phyloP scores from a whole-genome alignment of 2,888 invertebrate genomes.

The Drosophila mimica region DNA sequence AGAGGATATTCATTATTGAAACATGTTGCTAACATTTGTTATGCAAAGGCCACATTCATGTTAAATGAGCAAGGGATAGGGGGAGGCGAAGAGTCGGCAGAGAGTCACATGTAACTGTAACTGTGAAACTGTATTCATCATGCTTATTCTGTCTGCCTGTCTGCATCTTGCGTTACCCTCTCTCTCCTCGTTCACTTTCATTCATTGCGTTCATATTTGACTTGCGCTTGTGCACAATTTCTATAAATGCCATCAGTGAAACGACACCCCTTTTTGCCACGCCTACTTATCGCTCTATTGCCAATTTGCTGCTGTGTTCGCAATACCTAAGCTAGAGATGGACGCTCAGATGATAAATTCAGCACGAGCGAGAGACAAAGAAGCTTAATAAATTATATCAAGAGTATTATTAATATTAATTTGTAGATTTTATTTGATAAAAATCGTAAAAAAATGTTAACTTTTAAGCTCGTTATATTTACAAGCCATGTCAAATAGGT shows the following conservation, averaged over 20 bases:
- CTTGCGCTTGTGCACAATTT: slow-evolving; percentile 55
- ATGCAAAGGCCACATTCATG: slow-evolving; percentile 75
- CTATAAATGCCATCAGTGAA: slow-evolving; percentile 65
- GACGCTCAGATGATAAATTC: neutral
- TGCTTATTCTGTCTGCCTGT: slow-evolving; percentile 55
- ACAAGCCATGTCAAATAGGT: neutral
- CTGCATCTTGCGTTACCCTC: neutral
- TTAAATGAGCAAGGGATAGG: slow-evolving; percentile 31
- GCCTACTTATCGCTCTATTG: slow-evolving; percentile 36
- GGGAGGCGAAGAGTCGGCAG: neutral
- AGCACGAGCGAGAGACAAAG: neutral
- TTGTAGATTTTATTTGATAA: neutral
- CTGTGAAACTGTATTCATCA: slow-evolving; percentile 62
- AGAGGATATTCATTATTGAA: slow-evolving; percentile 66
- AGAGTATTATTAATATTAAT: neutral
- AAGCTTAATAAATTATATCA: neutral
- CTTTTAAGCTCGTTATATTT: neutral
- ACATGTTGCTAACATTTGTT: slow-evolving; percentile 78
- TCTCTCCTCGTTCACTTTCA: slow-evolving; percentile 8
- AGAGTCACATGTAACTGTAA: slow-evolving; percentile 8
- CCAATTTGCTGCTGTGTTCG: slow-evolving; percentile 73
- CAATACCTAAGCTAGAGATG: slow-evolving; percentile 44
- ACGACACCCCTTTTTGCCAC: neutral
- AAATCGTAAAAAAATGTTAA: neutral
- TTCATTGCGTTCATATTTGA: slow-evolving; percentile 46